These are phyloP conservation scores for Phyllotis vaccarum DNA, from an alignment of 2,797 vertebrate species.

Conservation along the genomic window DNA sequence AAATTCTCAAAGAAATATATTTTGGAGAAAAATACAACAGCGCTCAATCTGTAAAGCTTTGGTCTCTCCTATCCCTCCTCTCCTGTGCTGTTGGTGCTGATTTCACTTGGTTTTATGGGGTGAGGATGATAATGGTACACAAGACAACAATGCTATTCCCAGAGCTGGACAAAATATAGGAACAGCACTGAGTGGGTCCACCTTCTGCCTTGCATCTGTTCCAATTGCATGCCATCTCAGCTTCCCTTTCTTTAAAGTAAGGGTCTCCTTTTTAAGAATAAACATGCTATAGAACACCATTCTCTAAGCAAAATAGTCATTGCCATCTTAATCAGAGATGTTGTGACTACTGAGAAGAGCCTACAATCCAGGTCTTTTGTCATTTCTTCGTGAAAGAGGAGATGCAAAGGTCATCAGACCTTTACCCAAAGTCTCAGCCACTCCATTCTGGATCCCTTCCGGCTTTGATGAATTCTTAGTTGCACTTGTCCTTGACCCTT, in stretches of 20 bases:
- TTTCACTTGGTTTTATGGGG: not conserved
- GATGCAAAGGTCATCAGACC: too few species aligned
- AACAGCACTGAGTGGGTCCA: not conserved
- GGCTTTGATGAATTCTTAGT: not conserved
- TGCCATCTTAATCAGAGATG: not conserved
- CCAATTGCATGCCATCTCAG: not conserved
- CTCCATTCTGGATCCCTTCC: not conserved
- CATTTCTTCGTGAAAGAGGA: not conserved
- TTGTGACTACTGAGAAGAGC: not conserved
- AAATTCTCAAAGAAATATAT: not conserved
- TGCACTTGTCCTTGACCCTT: not conserved
- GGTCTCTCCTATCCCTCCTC: not conserved
- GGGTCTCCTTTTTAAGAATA: not conserved
- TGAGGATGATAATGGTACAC: not conserved
- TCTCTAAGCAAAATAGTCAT: not conserved
- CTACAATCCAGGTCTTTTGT: not conserved
- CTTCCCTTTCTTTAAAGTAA: not conserved
- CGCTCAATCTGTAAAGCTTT: not conserved
- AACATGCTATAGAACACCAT: not conserved
- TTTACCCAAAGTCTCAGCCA: not conserved
- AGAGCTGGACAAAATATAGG: not conserved
- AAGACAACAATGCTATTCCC: not conserved
- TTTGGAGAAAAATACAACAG: not conserved
- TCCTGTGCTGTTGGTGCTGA: not conserved
- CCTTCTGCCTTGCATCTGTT: not conserved